Evolutionary conservation across 1,140 invertebrate genomes (phyloP).

Genomic region (Drosophila varians): DNA sequence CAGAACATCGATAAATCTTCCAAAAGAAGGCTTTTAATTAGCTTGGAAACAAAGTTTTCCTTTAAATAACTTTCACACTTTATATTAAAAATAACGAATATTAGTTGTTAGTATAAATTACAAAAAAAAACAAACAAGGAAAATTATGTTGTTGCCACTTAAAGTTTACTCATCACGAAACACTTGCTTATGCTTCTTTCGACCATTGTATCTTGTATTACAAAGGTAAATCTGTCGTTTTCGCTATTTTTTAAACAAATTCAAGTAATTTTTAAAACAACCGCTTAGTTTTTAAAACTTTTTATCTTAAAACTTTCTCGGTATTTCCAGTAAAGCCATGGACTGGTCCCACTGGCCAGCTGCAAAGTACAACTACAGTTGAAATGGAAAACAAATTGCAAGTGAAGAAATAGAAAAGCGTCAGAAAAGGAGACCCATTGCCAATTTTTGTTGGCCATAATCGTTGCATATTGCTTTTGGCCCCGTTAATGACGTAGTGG

Average conservation of each 20-base stretch:
- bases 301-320: background rate
- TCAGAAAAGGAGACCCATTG: slow-evolving; percentile 4
- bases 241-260: background rate
- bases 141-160: background rate
- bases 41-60: too few relatives aligned
- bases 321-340: background rate
- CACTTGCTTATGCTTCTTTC: too few relatives aligned
- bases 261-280: background rate
- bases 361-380: slow-evolving; percentile 34
- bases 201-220: background rate
- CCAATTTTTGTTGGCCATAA: slow-evolving; percentile 14
- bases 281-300: slow-evolving; percentile 4
- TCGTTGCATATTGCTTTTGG: slow-evolving; percentile 22
- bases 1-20: background rate
- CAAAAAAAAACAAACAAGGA: background rate
- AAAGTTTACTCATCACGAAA: too few relatives aligned
- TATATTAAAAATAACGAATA: background rate
- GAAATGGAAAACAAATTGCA: slow-evolving; percentile 38
- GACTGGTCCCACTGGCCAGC: slow-evolving; percentile 5
- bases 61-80: too few relatives aligned
- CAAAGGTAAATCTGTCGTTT: background rate
- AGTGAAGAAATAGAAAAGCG: slow-evolving; percentile 29
- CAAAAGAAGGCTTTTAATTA: too few relatives aligned
- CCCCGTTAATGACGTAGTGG: slow-evolving; percentile 4
- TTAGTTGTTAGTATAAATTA: too few relatives aligned